Percentiles rank a stretch among this genome's conserved stretches.
phyloP scores from a whole-genome alignment of 1,140 invertebrate species.

The Aphelinus certus region DNA sequence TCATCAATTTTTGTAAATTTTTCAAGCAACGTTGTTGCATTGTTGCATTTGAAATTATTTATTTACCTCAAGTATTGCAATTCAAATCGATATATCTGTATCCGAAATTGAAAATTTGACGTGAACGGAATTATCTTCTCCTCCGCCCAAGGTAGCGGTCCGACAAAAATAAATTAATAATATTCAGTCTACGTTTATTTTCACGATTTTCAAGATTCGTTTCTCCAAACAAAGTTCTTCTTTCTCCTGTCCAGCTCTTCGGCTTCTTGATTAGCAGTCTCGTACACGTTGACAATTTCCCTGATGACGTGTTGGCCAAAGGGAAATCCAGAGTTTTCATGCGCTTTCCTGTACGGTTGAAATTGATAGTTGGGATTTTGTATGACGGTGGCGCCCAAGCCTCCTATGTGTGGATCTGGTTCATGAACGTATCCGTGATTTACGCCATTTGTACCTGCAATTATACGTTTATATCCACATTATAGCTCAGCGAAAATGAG shows the following conservation, averaged over 20 bases:
- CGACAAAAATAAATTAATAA: slow-evolving; percentile 1
- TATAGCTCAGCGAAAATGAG: neutral
- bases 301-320: slow-evolving; percentile 59
- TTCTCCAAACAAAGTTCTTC: slow-evolving; percentile 58
- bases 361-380: slow-evolving; percentile 31
- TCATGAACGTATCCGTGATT: slow-evolving; percentile 31
- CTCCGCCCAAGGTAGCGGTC: neutral
- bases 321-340: slow-evolving; percentile 44
- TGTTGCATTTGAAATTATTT: too few relatives aligned
- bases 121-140: too few relatives aligned
- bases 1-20: too few relatives aligned
- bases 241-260: slow-evolving; percentile 40
- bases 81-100: too few relatives aligned
- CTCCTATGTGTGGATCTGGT: slow-evolving; percentile 34
- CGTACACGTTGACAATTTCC: slow-evolving; percentile 61
- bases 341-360: slow-evolving; percentile 38
- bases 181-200: neutral
- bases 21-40: too few relatives aligned
- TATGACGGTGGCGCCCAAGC: slow-evolving; percentile 29
- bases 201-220: slow-evolving; percentile 15
- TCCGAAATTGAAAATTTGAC: too few relatives aligned
- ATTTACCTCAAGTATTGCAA: too few relatives aligned
- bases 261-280: slow-evolving; percentile 43
- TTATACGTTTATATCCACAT: neutral
- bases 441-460: slow-evolving; percentile 2